phyloP scores from a whole-genome alignment of 1,140 invertebrate species.

The Drosophila nikananu region DNA sequence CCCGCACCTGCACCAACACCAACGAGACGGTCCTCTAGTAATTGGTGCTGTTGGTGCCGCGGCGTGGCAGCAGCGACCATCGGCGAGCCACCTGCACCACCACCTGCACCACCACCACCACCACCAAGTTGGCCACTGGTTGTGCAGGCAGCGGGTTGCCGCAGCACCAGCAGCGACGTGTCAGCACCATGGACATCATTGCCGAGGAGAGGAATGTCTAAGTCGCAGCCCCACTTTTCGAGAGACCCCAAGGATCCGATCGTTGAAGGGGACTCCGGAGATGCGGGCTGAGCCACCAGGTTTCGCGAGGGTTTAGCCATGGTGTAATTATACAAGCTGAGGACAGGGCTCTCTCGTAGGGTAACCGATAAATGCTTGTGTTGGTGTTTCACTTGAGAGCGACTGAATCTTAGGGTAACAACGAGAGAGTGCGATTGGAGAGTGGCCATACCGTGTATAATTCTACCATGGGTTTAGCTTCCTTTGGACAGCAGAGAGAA shows the following conservation, averaged over 20 bases:
- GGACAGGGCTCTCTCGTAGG: no score
- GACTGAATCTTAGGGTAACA: no score
- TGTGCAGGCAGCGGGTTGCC: constrained; percentile 13
- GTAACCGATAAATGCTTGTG: no score
- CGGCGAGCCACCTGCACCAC: constrained; percentile 48
- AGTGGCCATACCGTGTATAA: no score
- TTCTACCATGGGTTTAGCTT: no score
- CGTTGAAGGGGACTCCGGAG: no score
- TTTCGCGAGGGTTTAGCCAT: constrained; percentile 5
- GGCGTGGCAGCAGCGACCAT: constrained; percentile 73
- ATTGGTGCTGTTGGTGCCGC: constrained; percentile 83
- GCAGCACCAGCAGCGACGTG: constrained; percentile 61
- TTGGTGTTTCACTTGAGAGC: no score
- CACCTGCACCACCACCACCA: background rate
- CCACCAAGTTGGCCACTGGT: no score
- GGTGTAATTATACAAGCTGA: no score
- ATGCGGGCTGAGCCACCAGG: constrained; percentile 2
- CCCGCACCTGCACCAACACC: constrained; percentile 92
- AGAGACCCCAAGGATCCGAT: no score
- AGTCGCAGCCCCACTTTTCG: background rate
- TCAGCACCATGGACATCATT: constrained; percentile 73
- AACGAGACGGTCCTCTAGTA: constrained; percentile 93
- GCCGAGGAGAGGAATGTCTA: constrained; percentile 70
- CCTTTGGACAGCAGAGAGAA: no score
- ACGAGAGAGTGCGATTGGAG: no score